Percentiles rank a stretch among this genome's conserved stretches.
Conservation (phyloP, 2,113 vertebrate genomes). For the Psophia crepitans region DNA sequence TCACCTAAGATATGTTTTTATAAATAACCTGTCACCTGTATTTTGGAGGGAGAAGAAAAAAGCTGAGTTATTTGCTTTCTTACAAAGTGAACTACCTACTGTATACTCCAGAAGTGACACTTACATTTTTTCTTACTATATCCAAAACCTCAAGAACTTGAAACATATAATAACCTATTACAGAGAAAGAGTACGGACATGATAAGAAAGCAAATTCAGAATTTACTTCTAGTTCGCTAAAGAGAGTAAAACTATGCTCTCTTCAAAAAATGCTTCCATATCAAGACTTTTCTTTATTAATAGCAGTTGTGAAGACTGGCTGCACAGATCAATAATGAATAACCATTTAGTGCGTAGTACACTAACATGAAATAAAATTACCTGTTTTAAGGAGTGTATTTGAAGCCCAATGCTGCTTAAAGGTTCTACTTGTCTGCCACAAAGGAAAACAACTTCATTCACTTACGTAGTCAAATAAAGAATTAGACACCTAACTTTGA, state of each 20-base stretch:
- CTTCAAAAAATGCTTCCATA: background rate
- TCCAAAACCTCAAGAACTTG: background rate
- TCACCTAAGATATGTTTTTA: slow-evolving; percentile 56
- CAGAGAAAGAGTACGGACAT: background rate
- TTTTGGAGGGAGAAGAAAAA: slow-evolving; percentile 45
- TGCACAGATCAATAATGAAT: background rate
- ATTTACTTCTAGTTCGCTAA: background rate
- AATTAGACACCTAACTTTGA: background rate
- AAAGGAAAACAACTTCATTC: background rate
- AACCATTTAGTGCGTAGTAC: background rate
- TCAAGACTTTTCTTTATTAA: background rate
- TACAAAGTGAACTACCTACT: slow-evolving; percentile 40
- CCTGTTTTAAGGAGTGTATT: background rate
- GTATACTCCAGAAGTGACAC: slow-evolving; percentile 30
- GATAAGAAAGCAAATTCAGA: slow-evolving; percentile 28
- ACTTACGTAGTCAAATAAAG: background rate
- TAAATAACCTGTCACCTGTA: slow-evolving; percentile 64
- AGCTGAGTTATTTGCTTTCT: slow-evolving; percentile 42
- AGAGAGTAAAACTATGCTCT: background rate
- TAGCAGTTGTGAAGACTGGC: background rate
- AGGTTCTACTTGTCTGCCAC: background rate
- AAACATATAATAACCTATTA: slow-evolving; percentile 9
- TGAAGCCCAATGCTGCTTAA: background rate
- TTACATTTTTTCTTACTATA: slow-evolving; percentile 14
- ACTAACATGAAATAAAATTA: background rate